Conservation (phyloP, 2,888 invertebrate species). For the Dendrolimus pini region DNA sequence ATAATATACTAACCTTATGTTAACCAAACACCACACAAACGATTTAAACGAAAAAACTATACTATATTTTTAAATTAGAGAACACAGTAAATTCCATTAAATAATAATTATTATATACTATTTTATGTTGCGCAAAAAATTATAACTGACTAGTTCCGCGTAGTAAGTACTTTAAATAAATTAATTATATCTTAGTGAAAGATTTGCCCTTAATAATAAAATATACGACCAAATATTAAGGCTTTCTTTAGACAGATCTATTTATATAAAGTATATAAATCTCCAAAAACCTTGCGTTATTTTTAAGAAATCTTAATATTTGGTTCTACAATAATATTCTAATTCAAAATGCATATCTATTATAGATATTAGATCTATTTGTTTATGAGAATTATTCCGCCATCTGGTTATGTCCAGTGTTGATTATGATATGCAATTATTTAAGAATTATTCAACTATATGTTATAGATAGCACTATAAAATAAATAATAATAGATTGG, state of each 20-base stretch:
- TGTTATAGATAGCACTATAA: conserved; percentile 53
- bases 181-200: conserved; percentile 68
- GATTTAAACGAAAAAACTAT: conserved; percentile 68
- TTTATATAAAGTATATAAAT: neutral
- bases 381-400: conserved; percentile 43
- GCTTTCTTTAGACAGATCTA: neutral
- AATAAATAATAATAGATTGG: neutral
- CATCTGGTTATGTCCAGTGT: conserved; percentile 34
- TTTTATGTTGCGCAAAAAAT: conserved; percentile 73
- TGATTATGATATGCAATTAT: conserved; percentile 68
- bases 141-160: conserved; percentile 76
- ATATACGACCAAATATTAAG: conserved; percentile 34
- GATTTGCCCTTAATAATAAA: conserved; percentile 68
- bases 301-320: neutral
- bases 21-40: conserved; percentile 74
- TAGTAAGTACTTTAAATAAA: conserved; percentile 77
- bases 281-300: neutral
- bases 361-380: conserved; percentile 47
- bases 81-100: conserved; percentile 61
- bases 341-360: conserved; percentile 66
- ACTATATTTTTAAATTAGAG: conserved; percentile 67
- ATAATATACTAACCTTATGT: conserved; percentile 37
- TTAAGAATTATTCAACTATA: conserved; percentile 68
- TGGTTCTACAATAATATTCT: conserved; percentile 36
- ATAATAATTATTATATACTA: conserved; percentile 48